A percentile compares a stretch with the other conserved stretches of the same genome.
Conservation (phyloP, 2,113 vertebrate species). For the Atrichornis clamosus region DNA sequence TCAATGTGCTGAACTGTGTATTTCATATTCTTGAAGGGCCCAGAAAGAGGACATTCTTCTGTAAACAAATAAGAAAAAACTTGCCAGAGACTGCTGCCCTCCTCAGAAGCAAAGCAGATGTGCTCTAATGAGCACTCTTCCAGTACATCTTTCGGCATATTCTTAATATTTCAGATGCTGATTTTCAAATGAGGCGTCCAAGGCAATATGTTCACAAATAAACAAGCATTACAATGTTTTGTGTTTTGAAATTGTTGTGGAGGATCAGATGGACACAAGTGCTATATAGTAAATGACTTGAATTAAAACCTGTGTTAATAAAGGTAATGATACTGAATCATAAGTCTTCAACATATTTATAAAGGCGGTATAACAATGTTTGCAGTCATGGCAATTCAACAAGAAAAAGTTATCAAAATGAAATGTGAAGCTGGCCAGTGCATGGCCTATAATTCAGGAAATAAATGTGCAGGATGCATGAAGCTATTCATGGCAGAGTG, state of each 20-base stretch:
- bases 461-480: conserved; percentile 12
- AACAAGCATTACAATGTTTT: neutral
- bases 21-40: neutral
- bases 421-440: conserved; percentile 15
- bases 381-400: neutral
- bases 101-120: neutral
- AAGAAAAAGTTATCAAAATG: conserved; percentile 2
- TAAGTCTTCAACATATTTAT: neutral
- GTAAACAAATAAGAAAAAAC: neutral
- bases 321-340: neutral
- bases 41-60: neutral
- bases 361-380: neutral
- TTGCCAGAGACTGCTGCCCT: neutral
- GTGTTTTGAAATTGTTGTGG: neutral
- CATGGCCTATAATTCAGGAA: neutral
- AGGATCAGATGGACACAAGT: neutral
- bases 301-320: neutral
- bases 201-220: neutral
- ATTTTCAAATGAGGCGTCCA: neutral
- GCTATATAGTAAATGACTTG: neutral
- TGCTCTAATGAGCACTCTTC: neutral
- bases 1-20: neutral
- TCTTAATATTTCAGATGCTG: neutral
- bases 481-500: conserved; percentile 29
- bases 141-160: neutral